Evolutionary conservation across 2,797 vertebrate species (phyloP).

Genomic region (Natrix natrix): DNA sequence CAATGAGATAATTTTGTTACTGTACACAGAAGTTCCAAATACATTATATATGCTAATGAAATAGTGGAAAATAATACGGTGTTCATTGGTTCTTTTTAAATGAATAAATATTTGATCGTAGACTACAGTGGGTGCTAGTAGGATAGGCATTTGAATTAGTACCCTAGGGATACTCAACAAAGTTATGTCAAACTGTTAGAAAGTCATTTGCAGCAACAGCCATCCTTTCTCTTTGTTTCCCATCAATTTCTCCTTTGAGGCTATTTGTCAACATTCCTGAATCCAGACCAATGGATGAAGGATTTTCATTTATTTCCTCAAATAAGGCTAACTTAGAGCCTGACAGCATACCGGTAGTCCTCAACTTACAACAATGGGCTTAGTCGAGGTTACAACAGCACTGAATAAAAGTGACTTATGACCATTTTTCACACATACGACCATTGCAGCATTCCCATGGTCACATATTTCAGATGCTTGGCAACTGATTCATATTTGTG

Average conservation of each 20-base stretch:
- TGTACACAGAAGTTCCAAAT: background rate
- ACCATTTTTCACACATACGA: too few species aligned
- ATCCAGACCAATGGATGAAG: background rate
- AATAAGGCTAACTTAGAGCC: background rate
- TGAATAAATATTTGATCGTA: background rate
- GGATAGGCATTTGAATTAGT: background rate
- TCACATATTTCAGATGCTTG: too few species aligned
- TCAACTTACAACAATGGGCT: too few species aligned
- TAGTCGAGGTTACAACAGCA: too few species aligned
- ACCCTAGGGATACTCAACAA: background rate
- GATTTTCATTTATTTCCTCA: background rate
- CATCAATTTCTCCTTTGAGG: background rate
- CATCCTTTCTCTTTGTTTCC: background rate
- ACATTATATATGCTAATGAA: background rate
- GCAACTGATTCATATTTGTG: too few species aligned
- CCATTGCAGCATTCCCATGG: too few species aligned
- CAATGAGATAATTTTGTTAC: background rate
- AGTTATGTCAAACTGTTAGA: background rate
- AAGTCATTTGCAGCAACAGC: background rate
- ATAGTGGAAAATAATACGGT: background rate
- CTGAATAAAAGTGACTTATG: too few species aligned
- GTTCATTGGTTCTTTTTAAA: background rate
- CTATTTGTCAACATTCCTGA: background rate
- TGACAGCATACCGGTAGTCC: too few species aligned
- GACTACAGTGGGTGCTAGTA: background rate